Base-by-base conservation (phyloP, 1,140 invertebrate species). In the Drosophila willistoni region DNA sequence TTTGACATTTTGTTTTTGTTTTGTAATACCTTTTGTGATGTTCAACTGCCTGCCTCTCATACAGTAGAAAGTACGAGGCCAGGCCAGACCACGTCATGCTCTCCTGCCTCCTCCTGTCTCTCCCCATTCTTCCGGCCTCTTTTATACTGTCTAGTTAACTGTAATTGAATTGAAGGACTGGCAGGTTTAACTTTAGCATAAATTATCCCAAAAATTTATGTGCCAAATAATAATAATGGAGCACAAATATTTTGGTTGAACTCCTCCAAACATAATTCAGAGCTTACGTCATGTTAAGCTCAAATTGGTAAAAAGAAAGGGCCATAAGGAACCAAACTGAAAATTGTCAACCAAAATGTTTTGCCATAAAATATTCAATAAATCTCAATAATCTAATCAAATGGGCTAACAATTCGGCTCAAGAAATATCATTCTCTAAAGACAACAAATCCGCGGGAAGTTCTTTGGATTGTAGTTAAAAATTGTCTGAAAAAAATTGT, bases 1-100 rank as follows among this genome's bases (percentile, higher is more conserved):
- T 90, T 90, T 90, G 87, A 90, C 87, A 90, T 90, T 90, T 90
- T 90, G 87, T 90, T 90, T 90, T 90, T 90, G 87, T 90, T 90
- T 90, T 77, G 85, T 90, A 90, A 90, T 90, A 90, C 82, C 87
- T 83, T 84, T 82, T 75, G 80, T 90, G 83, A 89, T 90, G 87
- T 90, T 79, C 17, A 17, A 10, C 44, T 51, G 36, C 36, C 36
- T 39, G 29, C 12, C 9, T 9, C 14, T 9, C 7, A 14, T 44
- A n/a, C 42, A 14, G 6, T 6, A 44, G 42, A 44, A 44, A 17
- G 17, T 25, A 25, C 22, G 17, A 89, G 82, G 5, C 29, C 29
- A 29, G 29, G 29, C 29, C 29, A 76, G 25, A 47, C 42, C 25
- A 25, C 60, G 25, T 44, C 42, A 47, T 14, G 36, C 60, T 29